phyloP scores from a whole-genome alignment of 2,797 vertebrate genomes.

The Buceros bicornis region DNA sequence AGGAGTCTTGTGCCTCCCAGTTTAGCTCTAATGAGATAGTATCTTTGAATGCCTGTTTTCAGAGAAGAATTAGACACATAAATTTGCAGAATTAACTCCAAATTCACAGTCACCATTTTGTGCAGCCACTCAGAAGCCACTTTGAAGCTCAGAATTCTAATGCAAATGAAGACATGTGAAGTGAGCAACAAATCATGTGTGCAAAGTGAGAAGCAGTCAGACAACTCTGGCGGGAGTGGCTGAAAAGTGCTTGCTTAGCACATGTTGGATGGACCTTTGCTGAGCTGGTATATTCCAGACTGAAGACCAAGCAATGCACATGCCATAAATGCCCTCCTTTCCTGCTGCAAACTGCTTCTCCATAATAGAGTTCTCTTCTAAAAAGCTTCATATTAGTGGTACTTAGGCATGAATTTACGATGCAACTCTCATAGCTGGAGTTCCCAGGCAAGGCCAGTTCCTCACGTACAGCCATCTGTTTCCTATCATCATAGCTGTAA shows the following conservation, averaged over 20 bases:
- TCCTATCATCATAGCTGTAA: background rate
- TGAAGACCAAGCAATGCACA: background rate
- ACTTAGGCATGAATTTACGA: background rate
- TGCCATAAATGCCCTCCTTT: background rate
- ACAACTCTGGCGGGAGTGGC: background rate
- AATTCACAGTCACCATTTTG: background rate
- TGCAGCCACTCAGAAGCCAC: background rate
- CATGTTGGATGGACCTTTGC: background rate
- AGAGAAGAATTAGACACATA: background rate
- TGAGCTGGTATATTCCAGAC: background rate
- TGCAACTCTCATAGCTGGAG: background rate
- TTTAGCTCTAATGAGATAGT: background rate
- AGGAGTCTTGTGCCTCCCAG: background rate
- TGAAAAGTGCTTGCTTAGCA: background rate
- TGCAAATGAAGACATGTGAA: background rate
- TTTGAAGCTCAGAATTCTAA: background rate
- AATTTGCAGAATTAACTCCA: background rate
- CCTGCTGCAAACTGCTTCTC: background rate
- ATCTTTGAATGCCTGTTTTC: background rate
- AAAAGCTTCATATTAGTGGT: background rate
- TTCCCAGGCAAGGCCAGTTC: background rate
- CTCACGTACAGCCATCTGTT: slow-evolving; percentile 11
- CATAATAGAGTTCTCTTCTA: background rate
- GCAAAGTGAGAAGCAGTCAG: background rate
- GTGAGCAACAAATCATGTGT: background rate